Evolutionary conservation across 2,113 vertebrate species (phyloP).

Genomic region (Mormyrus lacerda): DNA sequence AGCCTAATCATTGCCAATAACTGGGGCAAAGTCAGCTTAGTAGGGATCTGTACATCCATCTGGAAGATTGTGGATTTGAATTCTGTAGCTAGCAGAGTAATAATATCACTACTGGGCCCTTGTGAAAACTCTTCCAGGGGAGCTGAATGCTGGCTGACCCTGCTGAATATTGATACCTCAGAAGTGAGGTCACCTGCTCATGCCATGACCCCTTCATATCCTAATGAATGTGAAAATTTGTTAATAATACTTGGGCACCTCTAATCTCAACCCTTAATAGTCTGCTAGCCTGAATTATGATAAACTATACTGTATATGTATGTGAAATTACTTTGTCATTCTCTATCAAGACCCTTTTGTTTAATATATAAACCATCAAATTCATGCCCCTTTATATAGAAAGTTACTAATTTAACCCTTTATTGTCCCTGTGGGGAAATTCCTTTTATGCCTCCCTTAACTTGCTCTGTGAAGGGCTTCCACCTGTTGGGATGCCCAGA

Average conservation of each 20-base stretch:
- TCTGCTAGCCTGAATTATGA: background rate
- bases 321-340: background rate
- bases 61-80: background rate
- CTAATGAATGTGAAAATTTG: background rate
- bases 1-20: background rate
- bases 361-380: background rate
- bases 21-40: background rate
- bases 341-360: background rate
- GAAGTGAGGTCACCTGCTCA: background rate
- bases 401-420: too few relatives aligned
- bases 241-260: background rate
- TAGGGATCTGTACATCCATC: background rate
- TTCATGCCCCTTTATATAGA: background rate
- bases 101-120: background rate
- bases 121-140: background rate
- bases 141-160: too few relatives aligned
- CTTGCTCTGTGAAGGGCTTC: too few relatives aligned
- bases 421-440: too few relatives aligned
- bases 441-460: too few relatives aligned
- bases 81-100: background rate
- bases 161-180: background rate
- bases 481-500: too few relatives aligned
- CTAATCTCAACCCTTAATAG: background rate
- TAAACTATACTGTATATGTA: background rate
- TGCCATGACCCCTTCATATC: background rate